A percentile compares a stretch with the other conserved stretches of the same genome.
phyloP scores from a whole-genome alignment of 2,888 invertebrate species.

The Muschampia plurimacula region DNA sequence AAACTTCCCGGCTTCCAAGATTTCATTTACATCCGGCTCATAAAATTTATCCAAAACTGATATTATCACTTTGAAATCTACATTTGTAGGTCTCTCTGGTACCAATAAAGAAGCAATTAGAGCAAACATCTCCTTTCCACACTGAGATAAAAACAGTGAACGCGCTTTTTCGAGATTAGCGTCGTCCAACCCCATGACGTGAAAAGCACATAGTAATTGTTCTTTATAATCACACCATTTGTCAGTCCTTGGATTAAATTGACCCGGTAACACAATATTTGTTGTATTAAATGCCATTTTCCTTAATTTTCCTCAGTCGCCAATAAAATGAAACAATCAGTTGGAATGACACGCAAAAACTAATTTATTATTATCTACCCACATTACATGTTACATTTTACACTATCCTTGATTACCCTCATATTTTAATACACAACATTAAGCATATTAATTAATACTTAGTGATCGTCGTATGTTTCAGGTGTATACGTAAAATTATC shows the following conservation, averaged over 20 bases:
- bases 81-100: conserved; percentile 17
- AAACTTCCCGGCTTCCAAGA: conserved; percentile 20
- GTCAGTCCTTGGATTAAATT: conserved; percentile 25
- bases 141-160: conserved; percentile 18
- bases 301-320: conserved; percentile 11
- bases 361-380: no score
- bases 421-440: conserved; percentile 56
- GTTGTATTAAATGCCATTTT: conserved; percentile 14
- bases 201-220: conserved; percentile 23
- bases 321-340: conserved; percentile 15
- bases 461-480: no score
- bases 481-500: no score
- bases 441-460: no score
- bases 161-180: neutral
- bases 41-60: conserved; percentile 20
- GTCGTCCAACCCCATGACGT: conserved; percentile 3
- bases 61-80: conserved; percentile 8
- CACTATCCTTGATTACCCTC: conserved; percentile 77
- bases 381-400: no score
- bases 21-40: conserved; percentile 21
- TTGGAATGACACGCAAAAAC: no score
- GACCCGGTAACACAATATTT: conserved; percentile 17
- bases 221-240: conserved; percentile 29
- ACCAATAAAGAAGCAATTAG: conserved; percentile 23
- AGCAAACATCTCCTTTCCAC: conserved; percentile 21